These are phyloP conservation scores for Siniperca obscura DNA, from an alignment of 2,797 vertebrate species.

Conservation along the genomic window DNA sequence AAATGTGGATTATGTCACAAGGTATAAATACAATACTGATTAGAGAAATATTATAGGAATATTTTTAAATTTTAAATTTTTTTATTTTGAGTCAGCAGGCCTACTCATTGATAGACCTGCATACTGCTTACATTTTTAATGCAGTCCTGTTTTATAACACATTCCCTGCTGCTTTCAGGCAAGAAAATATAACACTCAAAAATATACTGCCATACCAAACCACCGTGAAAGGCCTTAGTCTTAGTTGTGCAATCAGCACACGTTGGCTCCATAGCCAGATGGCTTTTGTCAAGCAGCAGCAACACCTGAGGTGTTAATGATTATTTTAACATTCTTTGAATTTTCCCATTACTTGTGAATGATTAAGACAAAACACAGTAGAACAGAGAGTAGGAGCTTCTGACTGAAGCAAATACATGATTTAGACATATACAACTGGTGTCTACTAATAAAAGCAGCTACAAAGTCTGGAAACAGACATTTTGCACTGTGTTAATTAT, in stretches of 20 bases:
- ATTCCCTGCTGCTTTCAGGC: not conserved
- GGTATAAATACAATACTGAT: not conserved
- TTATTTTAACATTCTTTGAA: not conserved
- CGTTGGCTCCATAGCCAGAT: no score
- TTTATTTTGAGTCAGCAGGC: not conserved
- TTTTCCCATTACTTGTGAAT: not conserved
- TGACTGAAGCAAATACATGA: not conserved
- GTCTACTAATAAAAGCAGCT: not conserved
- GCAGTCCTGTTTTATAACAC: not conserved
- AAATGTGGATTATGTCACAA: not conserved
- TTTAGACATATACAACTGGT: not conserved
- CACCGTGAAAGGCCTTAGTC: not conserved
- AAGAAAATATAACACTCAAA: not conserved
- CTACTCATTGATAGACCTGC: not conserved
- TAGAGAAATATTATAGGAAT: not conserved
- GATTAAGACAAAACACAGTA: not conserved
- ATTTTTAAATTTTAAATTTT: not conserved
- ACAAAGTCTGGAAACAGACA: not conserved
- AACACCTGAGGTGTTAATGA: not conserved
- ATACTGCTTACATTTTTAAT: not conserved
- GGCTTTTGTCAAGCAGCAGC: not conserved
- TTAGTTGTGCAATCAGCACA: constrained; percentile 4
- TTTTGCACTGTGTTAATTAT: constrained; percentile 25
- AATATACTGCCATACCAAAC: not conserved
- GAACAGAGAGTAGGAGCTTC: not conserved